phyloP scores from a whole-genome alignment of 2,113 vertebrate genomes.

The Mustela lutreola region DNA sequence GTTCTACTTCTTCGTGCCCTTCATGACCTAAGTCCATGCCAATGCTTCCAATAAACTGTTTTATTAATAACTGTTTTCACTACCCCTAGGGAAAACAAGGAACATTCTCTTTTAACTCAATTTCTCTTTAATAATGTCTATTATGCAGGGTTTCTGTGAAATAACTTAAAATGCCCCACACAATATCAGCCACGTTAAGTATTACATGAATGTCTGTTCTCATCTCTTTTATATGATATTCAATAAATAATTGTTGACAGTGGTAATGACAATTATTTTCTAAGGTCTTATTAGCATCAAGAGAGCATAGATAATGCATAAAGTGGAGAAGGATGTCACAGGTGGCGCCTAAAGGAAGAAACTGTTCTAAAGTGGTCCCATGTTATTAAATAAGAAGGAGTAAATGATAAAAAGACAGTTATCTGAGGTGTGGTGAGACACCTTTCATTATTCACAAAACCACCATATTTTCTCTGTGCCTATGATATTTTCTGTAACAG shows the following conservation, averaged over 20 bases:
- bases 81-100: conserved; percentile 42
- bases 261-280: not conserved
- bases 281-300: not conserved
- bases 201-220: not conserved
- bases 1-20: not conserved
- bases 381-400: not conserved
- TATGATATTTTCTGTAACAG: not conserved
- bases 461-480: not conserved
- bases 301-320: not conserved
- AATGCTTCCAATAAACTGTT: conserved; percentile 49
- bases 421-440: not conserved
- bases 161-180: conserved; percentile 47
- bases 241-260: conserved; percentile 7
- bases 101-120: conserved; percentile 63
- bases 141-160: conserved; percentile 39
- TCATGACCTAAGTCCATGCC: conserved; percentile 49
- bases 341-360: not conserved
- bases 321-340: not conserved
- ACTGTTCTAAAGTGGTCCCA: not conserved
- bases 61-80: conserved; percentile 60
- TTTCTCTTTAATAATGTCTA: conserved; percentile 58
- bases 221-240: not conserved
- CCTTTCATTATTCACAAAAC: not conserved
- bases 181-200: not conserved
- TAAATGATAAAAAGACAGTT: not conserved